Evolutionary conservation across 2,888 invertebrate genomes (phyloP).

Genomic region (Drosophila atripex): DNA sequence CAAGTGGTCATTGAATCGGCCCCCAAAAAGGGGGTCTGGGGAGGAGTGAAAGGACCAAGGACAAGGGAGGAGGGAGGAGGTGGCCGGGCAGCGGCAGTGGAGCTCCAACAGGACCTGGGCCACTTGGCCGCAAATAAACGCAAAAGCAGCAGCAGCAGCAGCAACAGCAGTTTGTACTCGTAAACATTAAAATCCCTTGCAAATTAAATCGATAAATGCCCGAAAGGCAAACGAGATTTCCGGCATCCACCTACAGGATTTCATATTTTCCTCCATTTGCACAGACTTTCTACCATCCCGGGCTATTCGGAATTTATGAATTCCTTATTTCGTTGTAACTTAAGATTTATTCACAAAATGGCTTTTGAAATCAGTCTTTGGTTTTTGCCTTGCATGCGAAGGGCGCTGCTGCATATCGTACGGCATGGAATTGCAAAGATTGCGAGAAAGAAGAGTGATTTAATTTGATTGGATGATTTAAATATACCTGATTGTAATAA

Average conservation of each 20-base stretch:
- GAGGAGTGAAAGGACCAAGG: background rate
- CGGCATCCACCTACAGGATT: background rate
- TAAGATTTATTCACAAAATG: constrained; percentile 1
- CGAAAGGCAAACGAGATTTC: constrained; percentile 19
- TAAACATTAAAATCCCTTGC: constrained; percentile 50
- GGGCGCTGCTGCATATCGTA: too few relatives aligned
- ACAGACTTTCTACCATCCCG: background rate
- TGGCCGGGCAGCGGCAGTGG: too few relatives aligned
- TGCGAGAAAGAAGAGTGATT: too few relatives aligned
- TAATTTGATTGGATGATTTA: too few relatives aligned
- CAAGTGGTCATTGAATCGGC: constrained; percentile 50
- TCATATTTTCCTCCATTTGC: background rate
- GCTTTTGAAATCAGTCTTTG: background rate
- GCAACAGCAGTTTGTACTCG: constrained; percentile 32
- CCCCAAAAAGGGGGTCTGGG: background rate
- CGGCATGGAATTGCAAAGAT: too few relatives aligned
- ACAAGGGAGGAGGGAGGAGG: too few relatives aligned
- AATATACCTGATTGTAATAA: background rate
- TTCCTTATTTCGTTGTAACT: constrained; percentile 21
- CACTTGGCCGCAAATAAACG: constrained; percentile 18
- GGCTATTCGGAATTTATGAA: constrained; percentile 23
- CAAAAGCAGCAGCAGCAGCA: background rate
- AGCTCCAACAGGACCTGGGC: background rate
- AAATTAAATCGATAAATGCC: constrained; percentile 55
- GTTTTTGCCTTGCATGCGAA: too few relatives aligned